A percentile compares a stretch with the other conserved stretches of the same genome.
Evolutionary conservation across 2,888 invertebrate genomes (phyloP).

Genomic region (Leptinotarsa peninsularis): DNA sequence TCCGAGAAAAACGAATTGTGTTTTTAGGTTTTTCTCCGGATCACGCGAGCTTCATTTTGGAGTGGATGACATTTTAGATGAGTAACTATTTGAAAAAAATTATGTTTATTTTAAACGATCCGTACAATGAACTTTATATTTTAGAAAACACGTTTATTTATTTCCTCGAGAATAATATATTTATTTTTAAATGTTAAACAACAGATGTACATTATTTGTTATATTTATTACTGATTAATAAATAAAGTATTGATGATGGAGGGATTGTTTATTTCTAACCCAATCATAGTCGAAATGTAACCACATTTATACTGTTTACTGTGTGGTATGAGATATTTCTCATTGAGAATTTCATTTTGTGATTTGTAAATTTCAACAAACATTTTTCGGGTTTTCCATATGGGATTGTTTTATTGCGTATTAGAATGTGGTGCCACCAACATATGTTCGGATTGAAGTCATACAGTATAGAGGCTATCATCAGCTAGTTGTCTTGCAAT

Average conservation of each 20-base stretch:
- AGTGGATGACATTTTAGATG: slow-evolving; percentile 33
- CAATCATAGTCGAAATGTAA: no score
- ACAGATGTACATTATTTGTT: slow-evolving; percentile 58
- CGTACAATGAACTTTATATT: slow-evolving; percentile 65
- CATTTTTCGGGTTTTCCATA: no score
- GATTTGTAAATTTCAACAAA: no score
- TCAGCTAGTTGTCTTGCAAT: no score
- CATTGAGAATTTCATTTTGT: no score
- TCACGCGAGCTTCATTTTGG: slow-evolving; percentile 47
- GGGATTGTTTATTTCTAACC: slow-evolving; percentile 25
- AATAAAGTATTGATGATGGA: slow-evolving; percentile 53
- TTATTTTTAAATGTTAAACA: slow-evolving; percentile 57
- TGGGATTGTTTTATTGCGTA: no score
- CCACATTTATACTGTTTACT: no score
- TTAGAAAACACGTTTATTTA: slow-evolving; percentile 60
- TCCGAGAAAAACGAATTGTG: slow-evolving; percentile 42
- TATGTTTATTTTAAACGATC: slow-evolving; percentile 52
- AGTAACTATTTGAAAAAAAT: slow-evolving; percentile 37
- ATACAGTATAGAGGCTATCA: no score
- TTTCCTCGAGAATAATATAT: slow-evolving; percentile 55
- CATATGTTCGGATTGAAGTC: no score
- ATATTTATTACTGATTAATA: slow-evolving; percentile 57
- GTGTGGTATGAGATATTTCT: no score
- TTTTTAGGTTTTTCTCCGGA: slow-evolving; percentile 50
- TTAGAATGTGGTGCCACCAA: no score